A percentile compares a stretch with the other conserved stretches of the same genome.
Evolutionary conservation across 2,888 invertebrate species (phyloP).

Genomic region (Hydrotaea cyrtoneurina): DNA sequence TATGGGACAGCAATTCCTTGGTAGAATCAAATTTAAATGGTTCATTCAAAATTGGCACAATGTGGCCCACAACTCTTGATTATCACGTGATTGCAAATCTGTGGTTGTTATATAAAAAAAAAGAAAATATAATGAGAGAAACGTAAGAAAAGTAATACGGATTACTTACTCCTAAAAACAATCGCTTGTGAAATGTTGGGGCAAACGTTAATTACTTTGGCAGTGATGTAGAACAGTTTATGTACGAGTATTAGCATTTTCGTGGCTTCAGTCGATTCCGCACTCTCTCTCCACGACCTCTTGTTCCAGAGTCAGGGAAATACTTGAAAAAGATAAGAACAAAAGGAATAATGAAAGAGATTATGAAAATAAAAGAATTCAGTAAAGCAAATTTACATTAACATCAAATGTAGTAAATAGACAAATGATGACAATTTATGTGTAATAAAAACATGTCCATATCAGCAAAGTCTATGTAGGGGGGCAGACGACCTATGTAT

Average conservation of each 20-base stretch:
- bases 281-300: conserved; percentile 93
- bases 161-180: neutral
- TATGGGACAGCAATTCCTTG: conserved; percentile 93
- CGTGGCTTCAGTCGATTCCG: conserved; percentile 99
- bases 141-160: neutral
- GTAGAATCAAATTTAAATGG: conserved; percentile 97
- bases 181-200: no score
- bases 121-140: neutral
- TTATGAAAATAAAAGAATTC: no score
- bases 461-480: no score
- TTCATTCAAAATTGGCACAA: conserved; percentile 98
- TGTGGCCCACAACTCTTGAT: conserved; percentile 97
- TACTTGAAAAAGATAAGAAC: no score
- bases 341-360: no score
- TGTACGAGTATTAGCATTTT: conserved; percentile 99
- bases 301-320: conserved; percentile 84
- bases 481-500: no score
- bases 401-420: no score
- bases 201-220: conserved; percentile 88
- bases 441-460: no score
- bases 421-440: no score
- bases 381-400: no score
- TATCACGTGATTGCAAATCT: conserved; percentile 97
- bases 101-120: conserved; percentile 54
- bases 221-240: conserved; percentile 98